Percentiles rank a stretch among this genome's conserved stretches.
phyloP scores from a whole-genome alignment of 2,797 vertebrate species.

The Peromyscus nudipes region DNA sequence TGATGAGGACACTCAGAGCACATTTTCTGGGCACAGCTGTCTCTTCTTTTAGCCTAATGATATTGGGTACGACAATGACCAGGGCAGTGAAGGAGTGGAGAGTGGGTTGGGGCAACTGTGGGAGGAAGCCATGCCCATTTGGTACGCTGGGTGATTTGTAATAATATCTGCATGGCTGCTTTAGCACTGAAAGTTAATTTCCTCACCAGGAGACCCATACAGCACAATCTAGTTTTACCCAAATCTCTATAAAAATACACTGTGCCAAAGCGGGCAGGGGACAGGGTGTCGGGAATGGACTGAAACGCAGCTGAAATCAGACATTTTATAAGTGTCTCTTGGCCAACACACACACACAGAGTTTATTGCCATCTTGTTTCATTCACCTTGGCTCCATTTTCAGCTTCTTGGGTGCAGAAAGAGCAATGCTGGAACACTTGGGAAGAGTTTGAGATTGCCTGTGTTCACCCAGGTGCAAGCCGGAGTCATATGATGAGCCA shows the following conservation, averaged over 20 bases:
- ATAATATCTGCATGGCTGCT: conserved; percentile 76
- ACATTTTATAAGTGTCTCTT: conserved; percentile 63
- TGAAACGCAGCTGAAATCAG: conserved; percentile 55
- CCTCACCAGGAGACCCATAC: conserved; percentile 63
- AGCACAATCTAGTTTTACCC: conserved; percentile 72
- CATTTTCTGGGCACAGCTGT: conserved; percentile 81
- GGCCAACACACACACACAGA: conserved; percentile 61
- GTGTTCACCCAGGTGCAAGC: not conserved
- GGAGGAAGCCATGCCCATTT: conserved; percentile 39
- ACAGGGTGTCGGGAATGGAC: not conserved
- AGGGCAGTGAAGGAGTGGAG: not conserved
- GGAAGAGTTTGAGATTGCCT: not conserved
- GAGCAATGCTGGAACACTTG: not conserved
- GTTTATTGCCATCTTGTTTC: conserved; percentile 70
- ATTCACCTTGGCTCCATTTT: conserved; percentile 52
- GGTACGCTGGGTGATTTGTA: conserved; percentile 58
- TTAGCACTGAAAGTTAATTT: conserved; percentile 72
- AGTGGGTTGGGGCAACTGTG: not conserved
- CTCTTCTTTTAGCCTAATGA: conserved; percentile 75
- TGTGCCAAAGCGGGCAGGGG: conserved; percentile 55
- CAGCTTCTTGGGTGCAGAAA: conserved; percentile 9
- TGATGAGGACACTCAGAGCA: not conserved
- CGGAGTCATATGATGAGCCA: not conserved
- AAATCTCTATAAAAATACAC: conserved; percentile 74
- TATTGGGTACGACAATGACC: conserved; percentile 57